Evolutionary conservation across 2,113 vertebrate species (phyloP), one percentile per base, ranked within the genome.

Genomic region (Barbus barbus): DNA sequence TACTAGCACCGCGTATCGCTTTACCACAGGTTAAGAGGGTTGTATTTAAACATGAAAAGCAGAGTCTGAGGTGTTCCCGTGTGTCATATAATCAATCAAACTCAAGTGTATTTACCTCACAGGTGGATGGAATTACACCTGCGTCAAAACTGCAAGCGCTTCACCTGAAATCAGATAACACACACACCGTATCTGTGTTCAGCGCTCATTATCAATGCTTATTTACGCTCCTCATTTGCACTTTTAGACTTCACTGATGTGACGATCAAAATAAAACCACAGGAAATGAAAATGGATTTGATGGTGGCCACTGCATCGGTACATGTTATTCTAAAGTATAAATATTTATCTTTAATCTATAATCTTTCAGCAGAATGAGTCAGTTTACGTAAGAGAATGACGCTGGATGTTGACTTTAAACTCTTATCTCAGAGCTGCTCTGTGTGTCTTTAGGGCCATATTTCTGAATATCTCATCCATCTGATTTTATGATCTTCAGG

Each of bases 91-190:
- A 53, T 61, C 80, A 83, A 74, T 77, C 58, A 53, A 84, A 81
- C 87, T 83, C 88, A 86, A 89, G 84, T 86, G 77, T 83, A 85
- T 89, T 87, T 76, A 89, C 86, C 85, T 86, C 60, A 51, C 86
- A 56, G 76, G 83, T 79, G 75, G 87, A 86, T 91, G 83, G 77
- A 89, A 87, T 91, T 91, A 89, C 90, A 87, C 76, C 69, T 38
- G 81, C 38, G 51, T 83, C 85, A 78, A 86, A 81, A 78, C 75
- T 18, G 16, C n/a, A 20, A 18, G 16, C 71, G 81, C 28, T 77
- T 48, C 71, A 16, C 8, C 60, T 83, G 85, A 83, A 83, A 86
- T 65, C 67, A 67, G 82, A 86, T 73, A 44, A 44, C 41, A 4
- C 41, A 3, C 41, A 13, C 41, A 6, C 41, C 4, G 41, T 44